Percentiles rank a stretch among this genome's conserved stretches.
Conservation (phyloP, 1,140 invertebrate genomes). For the Zophobas morio region DNA sequence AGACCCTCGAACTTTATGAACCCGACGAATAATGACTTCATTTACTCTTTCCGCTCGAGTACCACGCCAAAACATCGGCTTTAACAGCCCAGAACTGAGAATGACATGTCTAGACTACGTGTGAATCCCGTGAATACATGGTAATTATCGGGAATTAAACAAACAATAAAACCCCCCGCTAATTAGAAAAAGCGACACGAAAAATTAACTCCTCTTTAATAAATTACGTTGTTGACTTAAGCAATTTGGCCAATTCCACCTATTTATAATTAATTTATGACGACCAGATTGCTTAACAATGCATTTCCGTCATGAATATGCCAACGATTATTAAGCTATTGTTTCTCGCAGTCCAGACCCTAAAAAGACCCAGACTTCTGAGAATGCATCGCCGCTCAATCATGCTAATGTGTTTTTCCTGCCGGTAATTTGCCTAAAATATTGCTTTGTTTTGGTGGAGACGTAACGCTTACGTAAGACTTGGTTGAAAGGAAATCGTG, state of each 20-base stretch:
- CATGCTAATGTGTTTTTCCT: slow-evolving; percentile 35
- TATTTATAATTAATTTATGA: background rate
- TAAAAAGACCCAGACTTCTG: too few species aligned
- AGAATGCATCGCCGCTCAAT: slow-evolving; percentile 3
- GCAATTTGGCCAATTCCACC: background rate
- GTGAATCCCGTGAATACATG: too few species aligned
- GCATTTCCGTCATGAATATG: slow-evolving; percentile 21
- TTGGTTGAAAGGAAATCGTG: slow-evolving; percentile 6
- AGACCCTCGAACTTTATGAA: too few species aligned
- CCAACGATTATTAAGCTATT: background rate
- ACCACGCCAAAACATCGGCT: too few species aligned
- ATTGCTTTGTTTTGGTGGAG: slow-evolving; percentile 27
- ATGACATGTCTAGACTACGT: too few species aligned
- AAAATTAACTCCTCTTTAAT: too few species aligned
- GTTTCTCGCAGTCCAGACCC: background rate
- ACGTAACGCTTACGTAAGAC: slow-evolving; percentile 1
- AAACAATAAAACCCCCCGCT: too few species aligned
- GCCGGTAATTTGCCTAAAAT: slow-evolving; percentile 33
- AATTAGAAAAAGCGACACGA: too few species aligned
- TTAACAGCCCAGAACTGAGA: too few species aligned
- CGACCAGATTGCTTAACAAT: background rate
- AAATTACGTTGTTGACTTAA: background rate
- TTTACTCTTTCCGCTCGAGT: too few species aligned
- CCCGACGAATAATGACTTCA: too few species aligned
- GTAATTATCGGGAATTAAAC: too few species aligned